Evolutionary conservation across 2,888 invertebrate genomes (phyloP).

Genomic region (Archips crataeganus): DNA sequence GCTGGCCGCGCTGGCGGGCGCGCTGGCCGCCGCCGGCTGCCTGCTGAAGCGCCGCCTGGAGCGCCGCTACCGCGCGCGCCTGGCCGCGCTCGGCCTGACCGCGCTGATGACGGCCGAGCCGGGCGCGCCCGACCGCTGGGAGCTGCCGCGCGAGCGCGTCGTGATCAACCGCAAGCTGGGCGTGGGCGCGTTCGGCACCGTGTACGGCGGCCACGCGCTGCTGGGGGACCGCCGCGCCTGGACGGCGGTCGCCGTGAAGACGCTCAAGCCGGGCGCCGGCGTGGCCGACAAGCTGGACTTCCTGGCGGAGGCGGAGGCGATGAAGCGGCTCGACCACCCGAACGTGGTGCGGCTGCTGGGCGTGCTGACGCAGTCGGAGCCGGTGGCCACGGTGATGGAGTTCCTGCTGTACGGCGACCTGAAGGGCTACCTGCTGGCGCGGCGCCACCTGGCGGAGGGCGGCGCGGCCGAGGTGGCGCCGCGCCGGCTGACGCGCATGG

Average conservation of each 20-base stretch:
- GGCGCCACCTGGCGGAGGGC: slow-evolving; percentile 92
- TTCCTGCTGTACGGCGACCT: slow-evolving; percentile 97
- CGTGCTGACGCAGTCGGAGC: slow-evolving; percentile 94
- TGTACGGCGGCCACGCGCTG: slow-evolving; percentile 95
- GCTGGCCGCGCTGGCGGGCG: slow-evolving; percentile 58
- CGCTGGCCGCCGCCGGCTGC: slow-evolving; percentile 60
- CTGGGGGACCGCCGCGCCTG: slow-evolving; percentile 87
- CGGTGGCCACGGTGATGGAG: slow-evolving; percentile 97
- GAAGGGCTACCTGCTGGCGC: slow-evolving; percentile 94
- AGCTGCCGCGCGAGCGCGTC: slow-evolving; percentile 93
- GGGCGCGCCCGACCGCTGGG: slow-evolving; percentile 92
- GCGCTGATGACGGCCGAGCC: slow-evolving; percentile 58
- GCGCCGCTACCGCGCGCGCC: slow-evolving; percentile 63
- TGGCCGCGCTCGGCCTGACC: slow-evolving; percentile 69
- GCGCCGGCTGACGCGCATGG: slow-evolving; percentile 93
- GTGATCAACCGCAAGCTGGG: slow-evolving; percentile 94
- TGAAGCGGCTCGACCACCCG: slow-evolving; percentile 96
- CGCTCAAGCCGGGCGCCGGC: slow-evolving; percentile 92
- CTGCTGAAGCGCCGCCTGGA: slow-evolving; percentile 68
- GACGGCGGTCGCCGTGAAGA: slow-evolving; percentile 95
- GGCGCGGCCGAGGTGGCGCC: slow-evolving; percentile 88
- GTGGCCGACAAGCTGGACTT: slow-evolving; percentile 96
- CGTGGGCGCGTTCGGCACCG: slow-evolving; percentile 96
- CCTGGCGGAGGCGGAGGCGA: slow-evolving; percentile 96
- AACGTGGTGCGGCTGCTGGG: slow-evolving; percentile 94